Conservation (phyloP, 2,113 vertebrate genomes). For the Nerophis lumbriciformis region DNA sequence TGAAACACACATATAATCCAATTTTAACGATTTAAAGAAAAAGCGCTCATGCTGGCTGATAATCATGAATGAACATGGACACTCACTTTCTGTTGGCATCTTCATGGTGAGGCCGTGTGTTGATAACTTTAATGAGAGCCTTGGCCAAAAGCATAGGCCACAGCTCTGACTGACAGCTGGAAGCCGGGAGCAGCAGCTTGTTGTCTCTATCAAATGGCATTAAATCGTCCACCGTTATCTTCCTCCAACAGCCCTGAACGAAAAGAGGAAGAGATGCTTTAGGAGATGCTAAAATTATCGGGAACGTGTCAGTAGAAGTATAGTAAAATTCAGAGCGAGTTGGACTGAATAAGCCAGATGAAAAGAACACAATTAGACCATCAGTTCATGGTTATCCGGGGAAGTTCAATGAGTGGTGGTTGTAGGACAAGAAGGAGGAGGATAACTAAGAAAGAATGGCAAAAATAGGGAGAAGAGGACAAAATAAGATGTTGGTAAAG, state of each 20-base stretch:
- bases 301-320: not conserved
- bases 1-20: slow-evolving; percentile 1
- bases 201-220: slow-evolving; percentile 85
- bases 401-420: not conserved
- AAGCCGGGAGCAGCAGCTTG: slow-evolving; percentile 82
- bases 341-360: not conserved
- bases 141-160: slow-evolving; percentile 95
- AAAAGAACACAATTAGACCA: not conserved
- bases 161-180: slow-evolving; percentile 78
- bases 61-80: not conserved
- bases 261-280: not conserved
- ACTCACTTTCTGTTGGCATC: slow-evolving; percentile 85
- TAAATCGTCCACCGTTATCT: slow-evolving; percentile 84
- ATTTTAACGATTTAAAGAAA: too few species aligned
- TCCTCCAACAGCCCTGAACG: slow-evolving; percentile 90
- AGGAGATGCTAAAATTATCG: not conserved
- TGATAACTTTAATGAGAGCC: slow-evolving; percentile 88
- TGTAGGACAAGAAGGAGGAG: not conserved
- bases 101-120: slow-evolving; percentile 87
- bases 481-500: not conserved
- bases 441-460: slow-evolving; percentile 37
- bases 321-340: slow-evolving; percentile 16
- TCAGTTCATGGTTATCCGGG: not conserved
- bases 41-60: too few species aligned
- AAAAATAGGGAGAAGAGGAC: slow-evolving; percentile 20